phyloP scores from a whole-genome alignment of 2,888 invertebrate genomes.

The Protophormia terraenovae region DNA sequence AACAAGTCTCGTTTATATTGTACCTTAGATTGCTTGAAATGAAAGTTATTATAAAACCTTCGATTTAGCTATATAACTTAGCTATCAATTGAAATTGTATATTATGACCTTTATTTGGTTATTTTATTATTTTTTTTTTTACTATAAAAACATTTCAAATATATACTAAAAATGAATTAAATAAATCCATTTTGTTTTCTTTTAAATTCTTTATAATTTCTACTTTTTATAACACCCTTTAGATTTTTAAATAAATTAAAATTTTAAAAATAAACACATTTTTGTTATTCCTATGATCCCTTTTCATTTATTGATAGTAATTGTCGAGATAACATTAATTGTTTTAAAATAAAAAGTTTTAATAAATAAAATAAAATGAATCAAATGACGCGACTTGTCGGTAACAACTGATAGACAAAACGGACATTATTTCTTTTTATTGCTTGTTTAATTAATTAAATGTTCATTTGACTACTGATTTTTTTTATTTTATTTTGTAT shows the following conservation, averaged over 20 bases:
- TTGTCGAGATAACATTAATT: constrained; percentile 52
- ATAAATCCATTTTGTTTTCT: no score
- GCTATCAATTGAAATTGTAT: no score
- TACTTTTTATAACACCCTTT: background rate
- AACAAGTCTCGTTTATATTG: no score
- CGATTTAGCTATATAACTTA: no score
- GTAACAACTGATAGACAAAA: constrained; percentile 24
- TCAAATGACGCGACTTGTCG: constrained; percentile 2
- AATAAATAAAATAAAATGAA: constrained; percentile 24
- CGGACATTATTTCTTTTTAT: constrained; percentile 29
- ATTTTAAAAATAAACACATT: background rate
- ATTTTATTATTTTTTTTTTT: no score
- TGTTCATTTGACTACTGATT: constrained; percentile 59
- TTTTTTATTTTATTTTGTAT: background rate
- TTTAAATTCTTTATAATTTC: no score
- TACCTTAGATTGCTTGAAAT: no score
- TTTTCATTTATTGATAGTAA: background rate
- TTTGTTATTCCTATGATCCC: background rate
- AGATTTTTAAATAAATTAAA: no score
- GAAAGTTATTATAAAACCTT: no score
- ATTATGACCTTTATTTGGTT: no score
- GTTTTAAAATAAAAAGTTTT: constrained; percentile 27
- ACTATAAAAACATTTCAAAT: no score
- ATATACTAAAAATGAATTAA: no score
- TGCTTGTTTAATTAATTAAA: constrained; percentile 61